A percentile compares a stretch with the other conserved stretches of the same genome.
Conservation (phyloP, 2,797 vertebrate species). For the Serranus cabrilla region DNA sequence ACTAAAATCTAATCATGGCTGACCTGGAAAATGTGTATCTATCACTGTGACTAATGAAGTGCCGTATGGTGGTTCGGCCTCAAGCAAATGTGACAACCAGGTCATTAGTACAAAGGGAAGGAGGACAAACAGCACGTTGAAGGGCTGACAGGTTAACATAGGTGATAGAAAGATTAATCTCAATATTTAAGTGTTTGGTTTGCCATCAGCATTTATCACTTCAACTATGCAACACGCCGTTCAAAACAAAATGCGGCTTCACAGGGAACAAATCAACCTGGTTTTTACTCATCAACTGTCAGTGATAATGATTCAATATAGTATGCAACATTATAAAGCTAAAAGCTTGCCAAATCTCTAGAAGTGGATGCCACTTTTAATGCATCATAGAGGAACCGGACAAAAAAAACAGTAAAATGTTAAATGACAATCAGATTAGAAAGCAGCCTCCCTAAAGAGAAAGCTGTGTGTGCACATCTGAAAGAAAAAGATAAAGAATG, state of each 20-base stretch:
- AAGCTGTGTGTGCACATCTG: not conserved
- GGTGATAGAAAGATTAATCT: not conserved
- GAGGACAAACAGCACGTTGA: not conserved
- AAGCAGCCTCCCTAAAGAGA: slow-evolving; percentile 7
- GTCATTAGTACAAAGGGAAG: slow-evolving; percentile 1
- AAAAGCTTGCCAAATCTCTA: not conserved
- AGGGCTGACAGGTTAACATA: not conserved
- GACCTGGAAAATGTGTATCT: slow-evolving; percentile 38
- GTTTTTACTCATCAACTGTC: not conserved
- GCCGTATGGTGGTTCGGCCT: slow-evolving; percentile 27
- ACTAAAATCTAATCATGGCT: slow-evolving; percentile 6
- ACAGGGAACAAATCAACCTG: not conserved
- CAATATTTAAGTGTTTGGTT: not conserved
- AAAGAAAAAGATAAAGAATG: not conserved
- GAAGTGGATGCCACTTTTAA: not conserved
- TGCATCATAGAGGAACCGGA: not conserved
- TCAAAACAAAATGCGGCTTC: not conserved
- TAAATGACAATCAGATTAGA: not conserved
- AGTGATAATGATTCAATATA: not conserved
- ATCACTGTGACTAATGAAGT: slow-evolving; percentile 26
- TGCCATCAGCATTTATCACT: not conserved
- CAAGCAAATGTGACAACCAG: slow-evolving; percentile 33
- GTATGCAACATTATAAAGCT: not conserved
- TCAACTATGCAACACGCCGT: not conserved
- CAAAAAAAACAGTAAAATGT: not conserved